A percentile compares a stretch with the other conserved stretches of the same genome.
Conservation (phyloP, 2,888 invertebrate genomes). For the Protophormia terraenovae region DNA sequence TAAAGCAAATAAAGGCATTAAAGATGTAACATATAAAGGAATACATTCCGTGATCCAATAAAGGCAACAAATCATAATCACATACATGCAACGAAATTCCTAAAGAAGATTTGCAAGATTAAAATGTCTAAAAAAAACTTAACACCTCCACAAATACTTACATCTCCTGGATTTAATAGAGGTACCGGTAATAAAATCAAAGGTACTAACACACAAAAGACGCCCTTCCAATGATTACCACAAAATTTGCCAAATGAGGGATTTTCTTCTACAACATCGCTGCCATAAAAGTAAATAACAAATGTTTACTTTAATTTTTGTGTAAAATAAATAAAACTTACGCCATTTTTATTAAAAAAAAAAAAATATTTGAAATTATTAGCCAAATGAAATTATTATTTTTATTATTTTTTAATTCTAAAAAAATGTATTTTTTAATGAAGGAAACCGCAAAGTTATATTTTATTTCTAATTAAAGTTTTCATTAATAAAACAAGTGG, state of each 20-base stretch:
- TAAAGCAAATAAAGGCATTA: slow-evolving; percentile 89
- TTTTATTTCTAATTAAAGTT: background rate
- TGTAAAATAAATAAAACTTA: slow-evolving; percentile 24
- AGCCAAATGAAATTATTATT: too few relatives aligned
- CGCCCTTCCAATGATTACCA: slow-evolving; percentile 86
- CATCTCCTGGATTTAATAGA: slow-evolving; percentile 27
- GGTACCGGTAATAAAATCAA: slow-evolving; percentile 83
- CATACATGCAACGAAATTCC: slow-evolving; percentile 87
- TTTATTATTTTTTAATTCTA: background rate
- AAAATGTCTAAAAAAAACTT: background rate
- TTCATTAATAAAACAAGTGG: background rate
- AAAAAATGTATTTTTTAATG: background rate
- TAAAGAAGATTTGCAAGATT: slow-evolving; percentile 69
- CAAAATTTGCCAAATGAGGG: slow-evolving; percentile 78
- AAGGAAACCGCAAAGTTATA: background rate
- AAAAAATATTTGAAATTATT: slow-evolving; percentile 9
- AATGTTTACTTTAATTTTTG: background rate
- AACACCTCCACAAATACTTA: slow-evolving; percentile 37
- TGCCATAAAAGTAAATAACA: background rate
- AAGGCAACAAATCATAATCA: slow-evolving; percentile 89
- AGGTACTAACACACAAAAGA: slow-evolving; percentile 86
- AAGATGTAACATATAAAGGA: slow-evolving; percentile 89
- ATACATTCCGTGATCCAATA: slow-evolving; percentile 90
- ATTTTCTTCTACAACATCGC: slow-evolving; percentile 34
- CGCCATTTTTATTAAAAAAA: slow-evolving; percentile 46